phyloP scores from a whole-genome alignment of 1,140 invertebrate species.

The Phocides pigmalion region DNA sequence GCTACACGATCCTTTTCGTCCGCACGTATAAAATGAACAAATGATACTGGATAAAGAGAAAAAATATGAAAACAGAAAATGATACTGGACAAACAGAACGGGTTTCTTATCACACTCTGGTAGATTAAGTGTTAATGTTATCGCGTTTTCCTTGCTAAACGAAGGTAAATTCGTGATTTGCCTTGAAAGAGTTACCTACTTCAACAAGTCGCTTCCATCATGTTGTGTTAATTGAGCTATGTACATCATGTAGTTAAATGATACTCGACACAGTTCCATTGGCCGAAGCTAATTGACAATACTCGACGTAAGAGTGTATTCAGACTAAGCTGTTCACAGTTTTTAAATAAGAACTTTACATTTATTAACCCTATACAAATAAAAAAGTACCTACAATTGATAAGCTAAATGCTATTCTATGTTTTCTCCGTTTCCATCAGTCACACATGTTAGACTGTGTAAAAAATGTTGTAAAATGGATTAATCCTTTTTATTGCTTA shows the following conservation, averaged over 20 bases:
- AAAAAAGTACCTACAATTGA: too few species aligned
- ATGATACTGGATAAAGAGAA: too few species aligned
- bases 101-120: conserved; percentile 12
- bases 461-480: too few species aligned
- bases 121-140: conserved; percentile 20
- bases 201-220: conserved; percentile 4
- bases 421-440: too few species aligned
- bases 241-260: conserved; percentile 25
- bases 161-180: conserved; percentile 22
- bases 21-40: too few species aligned
- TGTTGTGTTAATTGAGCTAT: conserved; percentile 24
- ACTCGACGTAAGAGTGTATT: conserved; percentile 1
- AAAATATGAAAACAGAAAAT: too few species aligned
- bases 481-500: too few species aligned
- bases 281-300: conserved; percentile 24
- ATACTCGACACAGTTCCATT: conserved; percentile 18
- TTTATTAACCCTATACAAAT: too few species aligned
- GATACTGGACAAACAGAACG: conserved; percentile 6
- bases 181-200: conserved; percentile 4
- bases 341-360: too few species aligned
- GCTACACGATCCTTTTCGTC: too few species aligned
- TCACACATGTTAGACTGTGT: too few species aligned
- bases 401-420: too few species aligned
- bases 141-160: conserved; percentile 9
- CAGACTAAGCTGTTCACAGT: neutral